These are phyloP conservation scores for Rhabdomys dilectus DNA, from an alignment of 2,113 vertebrate genomes.

Conservation along the genomic window DNA sequence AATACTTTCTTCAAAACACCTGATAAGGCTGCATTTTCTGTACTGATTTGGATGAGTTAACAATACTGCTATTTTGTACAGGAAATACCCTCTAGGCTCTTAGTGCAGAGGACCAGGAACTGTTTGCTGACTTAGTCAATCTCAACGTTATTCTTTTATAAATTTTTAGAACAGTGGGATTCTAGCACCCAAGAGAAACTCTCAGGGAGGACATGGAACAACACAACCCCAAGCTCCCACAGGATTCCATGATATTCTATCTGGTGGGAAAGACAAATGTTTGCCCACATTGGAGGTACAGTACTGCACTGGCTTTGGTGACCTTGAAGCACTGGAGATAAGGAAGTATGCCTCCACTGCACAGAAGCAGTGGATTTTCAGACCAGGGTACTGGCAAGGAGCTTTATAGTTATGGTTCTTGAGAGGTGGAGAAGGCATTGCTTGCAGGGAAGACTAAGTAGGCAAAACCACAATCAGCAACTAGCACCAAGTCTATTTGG, in stretches of 20 bases:
- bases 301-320: neutral
- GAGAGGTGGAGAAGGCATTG: neutral
- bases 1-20: neutral
- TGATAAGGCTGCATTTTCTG: neutral
- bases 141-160: rapidly evolving
- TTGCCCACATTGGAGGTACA: rapidly evolving
- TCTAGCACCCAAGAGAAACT: neutral
- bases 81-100: neutral
- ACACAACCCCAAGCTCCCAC: neutral
- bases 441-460: rapidly evolving
- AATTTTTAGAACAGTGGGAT: rapidly evolving
- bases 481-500: rapidly evolving
- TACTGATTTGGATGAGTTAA: neutral
- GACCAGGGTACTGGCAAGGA: too few relatives aligned
- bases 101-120: rapidly evolving
- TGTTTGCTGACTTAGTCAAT: too few relatives aligned
- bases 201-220: neutral
- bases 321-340: neutral
- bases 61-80: rapidly evolving
- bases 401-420: rapidly evolving
- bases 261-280: neutral
- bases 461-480: neutral
- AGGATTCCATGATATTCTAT: neutral
- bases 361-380: rapidly evolving
- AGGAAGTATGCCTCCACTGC: rapidly evolving